Base-by-base conservation (phyloP, 2,888 invertebrate genomes). In the Cerceris ruficornis region DNA sequence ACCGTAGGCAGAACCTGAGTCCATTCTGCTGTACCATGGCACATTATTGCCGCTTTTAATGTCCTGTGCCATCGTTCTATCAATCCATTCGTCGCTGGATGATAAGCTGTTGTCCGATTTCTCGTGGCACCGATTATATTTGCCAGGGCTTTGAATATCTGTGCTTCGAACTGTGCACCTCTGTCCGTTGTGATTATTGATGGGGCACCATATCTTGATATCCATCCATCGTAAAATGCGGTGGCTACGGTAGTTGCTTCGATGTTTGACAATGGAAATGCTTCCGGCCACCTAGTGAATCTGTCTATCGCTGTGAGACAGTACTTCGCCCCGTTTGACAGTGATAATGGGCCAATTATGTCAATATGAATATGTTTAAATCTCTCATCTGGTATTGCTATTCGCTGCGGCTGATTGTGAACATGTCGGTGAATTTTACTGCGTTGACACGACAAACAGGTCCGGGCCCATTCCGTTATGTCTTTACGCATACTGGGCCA, bases 101-200 rank as follows among this genome's bases (percentile, higher is more conserved):
- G 80, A 59, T 80, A 83, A 6, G 82, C 75, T n/a, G 85, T 73
- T 0, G 81, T 81, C 6, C 64, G 71, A 46, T 55, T 76, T 1
- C 43, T 43, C 9, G 77, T 15, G n/a, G 69, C 52, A 5, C 84
- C 81, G 2, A 71, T 50, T 1, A 82, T 43, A 28, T 76, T 70
- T 6, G 68, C 54, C 28, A 81, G 72, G 2, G 82, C 80, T n/a
- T 82, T 64, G 75, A 91, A 92, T 8, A 92, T 77, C 0, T 59
- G 43, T 0, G 90, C 87, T 64, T 90, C 89, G 69, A 92, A 92
- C 72, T 92, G 92, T 39, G 88, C 69, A 49, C 93, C 91, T 80
- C 89, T 88, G 83, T 92, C 85, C 0, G 83, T 78, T 0, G 87
- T 88, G 7, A 88, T 81, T 1, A 49, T 60, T 0, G 55, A 28